Evolutionary conservation across 2,797 vertebrate genomes (phyloP).

Genomic region (Acridotheres tristis): DNA sequence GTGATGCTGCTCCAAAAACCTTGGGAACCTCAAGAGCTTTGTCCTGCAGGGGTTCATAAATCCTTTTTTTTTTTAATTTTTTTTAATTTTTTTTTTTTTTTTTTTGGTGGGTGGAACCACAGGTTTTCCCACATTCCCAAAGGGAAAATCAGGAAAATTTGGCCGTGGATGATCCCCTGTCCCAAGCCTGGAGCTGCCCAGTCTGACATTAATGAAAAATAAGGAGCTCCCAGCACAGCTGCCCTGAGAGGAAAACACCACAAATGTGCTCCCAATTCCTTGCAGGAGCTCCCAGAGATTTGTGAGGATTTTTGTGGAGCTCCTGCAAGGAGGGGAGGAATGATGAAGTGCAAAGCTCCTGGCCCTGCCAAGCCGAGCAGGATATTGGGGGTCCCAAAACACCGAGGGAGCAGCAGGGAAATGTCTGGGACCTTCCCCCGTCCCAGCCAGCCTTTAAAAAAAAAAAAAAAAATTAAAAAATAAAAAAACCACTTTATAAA

Average conservation of each 20-base stretch:
- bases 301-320: neutral
- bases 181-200: neutral
- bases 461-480: too few relatives aligned
- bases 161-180: rapidly evolving
- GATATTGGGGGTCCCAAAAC: neutral
- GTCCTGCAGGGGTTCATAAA: neutral
- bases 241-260: neutral
- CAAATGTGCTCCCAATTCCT: neutral
- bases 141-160: neutral
- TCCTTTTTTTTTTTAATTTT: neutral
- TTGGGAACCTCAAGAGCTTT: neutral
- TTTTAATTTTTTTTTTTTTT: too few relatives aligned
- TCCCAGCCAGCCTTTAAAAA: neutral
- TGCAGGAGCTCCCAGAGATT: neutral
- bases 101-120: neutral
- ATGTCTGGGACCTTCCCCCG: neutral
- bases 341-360: neutral
- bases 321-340: neutral
- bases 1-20: neutral
- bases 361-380: neutral
- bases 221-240: neutral
- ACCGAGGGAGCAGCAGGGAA: neutral
- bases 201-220: neutral
- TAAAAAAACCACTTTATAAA: neutral
- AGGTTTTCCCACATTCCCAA: neutral